Evolutionary conservation across 2,797 vertebrate genomes (phyloP).

Genomic region (Erithacus rubecula): DNA sequence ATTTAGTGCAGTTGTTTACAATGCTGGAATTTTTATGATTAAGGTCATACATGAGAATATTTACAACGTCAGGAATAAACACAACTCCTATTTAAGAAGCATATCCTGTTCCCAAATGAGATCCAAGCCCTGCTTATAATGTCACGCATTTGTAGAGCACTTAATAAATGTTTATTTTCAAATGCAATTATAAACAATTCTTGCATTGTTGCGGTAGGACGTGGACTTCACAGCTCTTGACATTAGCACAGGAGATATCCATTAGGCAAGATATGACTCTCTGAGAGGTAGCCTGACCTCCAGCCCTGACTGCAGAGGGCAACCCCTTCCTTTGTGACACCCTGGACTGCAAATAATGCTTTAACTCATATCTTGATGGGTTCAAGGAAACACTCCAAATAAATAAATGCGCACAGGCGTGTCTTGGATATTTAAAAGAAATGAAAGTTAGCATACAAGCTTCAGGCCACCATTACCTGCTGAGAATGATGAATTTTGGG

Average conservation of each 20-base stretch:
- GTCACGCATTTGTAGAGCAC: conserved; percentile 49
- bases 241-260: background rate
- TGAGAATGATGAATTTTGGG: background rate
- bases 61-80: conserved; percentile 60
- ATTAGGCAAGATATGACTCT: background rate
- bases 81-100: conserved; percentile 44
- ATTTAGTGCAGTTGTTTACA: conserved; percentile 62
- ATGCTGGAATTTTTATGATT: conserved; percentile 67
- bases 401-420: background rate
- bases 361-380: background rate
- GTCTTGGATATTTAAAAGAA: conserved; percentile 5
- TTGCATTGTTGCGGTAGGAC: background rate
- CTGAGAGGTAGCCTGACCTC: conserved; percentile 10
- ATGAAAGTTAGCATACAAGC: background rate
- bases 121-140: conserved; percentile 43
- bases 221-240: conserved; percentile 17
- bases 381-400: background rate
- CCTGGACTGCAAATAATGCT: background rate
- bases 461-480: background rate
- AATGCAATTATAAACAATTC: conserved; percentile 51
- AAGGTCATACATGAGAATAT: conserved; percentile 64
- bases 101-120: conserved; percentile 59
- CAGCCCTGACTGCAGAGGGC: conserved; percentile 29
- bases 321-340: background rate
- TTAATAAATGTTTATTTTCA: conserved; percentile 67